Conservation (phyloP, 1,140 invertebrate species). For the Luehdorfia chinensis region DNA sequence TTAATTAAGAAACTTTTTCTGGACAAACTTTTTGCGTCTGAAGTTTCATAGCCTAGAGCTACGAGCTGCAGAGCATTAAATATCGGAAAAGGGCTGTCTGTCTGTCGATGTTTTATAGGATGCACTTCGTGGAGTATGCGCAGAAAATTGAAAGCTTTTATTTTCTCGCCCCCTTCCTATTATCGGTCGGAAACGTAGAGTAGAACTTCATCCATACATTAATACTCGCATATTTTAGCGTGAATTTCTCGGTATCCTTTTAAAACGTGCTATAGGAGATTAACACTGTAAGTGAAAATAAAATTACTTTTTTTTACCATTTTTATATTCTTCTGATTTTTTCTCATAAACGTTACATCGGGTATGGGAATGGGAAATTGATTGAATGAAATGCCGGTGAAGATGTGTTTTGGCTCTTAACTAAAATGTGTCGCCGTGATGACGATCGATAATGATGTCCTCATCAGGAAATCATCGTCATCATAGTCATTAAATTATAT, state of each 20-base stretch:
- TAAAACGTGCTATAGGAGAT: neutral
- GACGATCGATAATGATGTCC: too few species aligned
- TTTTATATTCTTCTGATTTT: too few species aligned
- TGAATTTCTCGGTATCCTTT: neutral
- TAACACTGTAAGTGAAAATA: neutral
- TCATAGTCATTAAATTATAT: too few species aligned
- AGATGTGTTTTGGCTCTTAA: too few species aligned
- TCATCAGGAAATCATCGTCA: too few species aligned
- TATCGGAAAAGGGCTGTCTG: conserved; percentile 12
- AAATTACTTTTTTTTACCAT: neutral
- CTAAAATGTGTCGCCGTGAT: too few species aligned
- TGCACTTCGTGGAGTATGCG: conserved; percentile 16
- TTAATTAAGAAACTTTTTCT: conserved; percentile 5
- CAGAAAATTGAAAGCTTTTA: conserved; percentile 17
- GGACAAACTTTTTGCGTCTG: conserved; percentile 8
- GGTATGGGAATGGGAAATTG: too few species aligned
- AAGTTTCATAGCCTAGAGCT: conserved; percentile 7
- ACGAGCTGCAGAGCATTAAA: conserved; percentile 11
- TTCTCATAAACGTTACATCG: too few species aligned
- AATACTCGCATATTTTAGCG: conserved; percentile 9
- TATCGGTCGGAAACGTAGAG: conserved; percentile 12
- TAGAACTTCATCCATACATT: neutral
- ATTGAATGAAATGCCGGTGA: too few species aligned
- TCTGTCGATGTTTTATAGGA: conserved; percentile 16
- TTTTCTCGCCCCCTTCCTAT: conserved; percentile 10